Percentiles rank a stretch among this genome's conserved stretches.
phyloP scores from a whole-genome alignment of 2,113 vertebrate species.

The Podarcis raffonei region DNA sequence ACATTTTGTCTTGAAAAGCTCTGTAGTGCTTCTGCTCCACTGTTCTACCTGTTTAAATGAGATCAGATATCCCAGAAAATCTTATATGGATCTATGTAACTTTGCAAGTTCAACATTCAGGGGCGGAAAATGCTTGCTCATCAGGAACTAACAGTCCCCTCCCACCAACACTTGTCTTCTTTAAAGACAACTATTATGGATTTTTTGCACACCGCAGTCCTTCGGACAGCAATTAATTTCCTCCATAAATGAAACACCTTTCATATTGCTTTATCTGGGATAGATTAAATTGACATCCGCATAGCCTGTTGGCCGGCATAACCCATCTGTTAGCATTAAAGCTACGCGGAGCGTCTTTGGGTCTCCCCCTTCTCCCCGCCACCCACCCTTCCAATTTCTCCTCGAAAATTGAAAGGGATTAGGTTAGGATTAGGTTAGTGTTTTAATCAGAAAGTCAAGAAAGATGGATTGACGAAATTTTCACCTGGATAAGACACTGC shows the following conservation, averaged over 20 bases:
- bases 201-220: constrained; percentile 68
- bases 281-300: constrained; percentile 69
- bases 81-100: constrained; percentile 8
- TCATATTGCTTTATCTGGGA: constrained; percentile 72
- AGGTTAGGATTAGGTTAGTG: constrained; percentile 72
- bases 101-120: constrained; percentile 7
- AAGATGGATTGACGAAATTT: constrained; percentile 69
- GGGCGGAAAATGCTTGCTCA: not conserved
- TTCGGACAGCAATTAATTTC: constrained; percentile 74
- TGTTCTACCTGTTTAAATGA: not conserved
- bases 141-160: not conserved
- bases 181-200: constrained; percentile 31
- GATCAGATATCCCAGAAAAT: constrained; percentile 11
- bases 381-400: constrained; percentile 52
- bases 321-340: constrained; percentile 71
- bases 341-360: constrained; percentile 42
- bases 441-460: constrained; percentile 75
- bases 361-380: constrained; percentile 20
- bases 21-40: not conserved
- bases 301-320: constrained; percentile 46
- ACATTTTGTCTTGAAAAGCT: not conserved
- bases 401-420: constrained; percentile 75
- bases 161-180: not conserved
- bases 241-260: constrained; percentile 76
- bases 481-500: constrained; percentile 60